Evolutionary conservation across 2,113 vertebrate species (phyloP), one percentile per base, ranked within the genome.

Genomic region (Xiphophorus hellerii): DNA sequence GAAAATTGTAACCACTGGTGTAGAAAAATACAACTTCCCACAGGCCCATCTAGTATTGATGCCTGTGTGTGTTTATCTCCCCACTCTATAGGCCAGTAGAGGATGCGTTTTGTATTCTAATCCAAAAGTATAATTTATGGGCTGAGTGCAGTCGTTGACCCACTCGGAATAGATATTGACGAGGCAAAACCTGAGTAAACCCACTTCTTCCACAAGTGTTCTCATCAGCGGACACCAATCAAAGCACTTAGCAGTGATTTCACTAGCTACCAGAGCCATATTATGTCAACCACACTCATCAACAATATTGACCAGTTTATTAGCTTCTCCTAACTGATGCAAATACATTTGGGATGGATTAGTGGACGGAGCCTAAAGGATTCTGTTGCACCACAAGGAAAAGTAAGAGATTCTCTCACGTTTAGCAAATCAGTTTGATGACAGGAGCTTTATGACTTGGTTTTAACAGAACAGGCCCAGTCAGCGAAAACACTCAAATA

Each of bases 241-340:
- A 39, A 54, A 76, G 58, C 68, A 54, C 67, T 37, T 61, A 20
- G 13, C 37, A 62, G 71, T 4, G 69, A 77, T 88, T 83, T 77
- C 8, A 31, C 12, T 1, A 20, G 69, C 75, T 68, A 62, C 60
- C 51, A 13, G 67, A 69, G 73, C 83, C 62, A 76, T 42, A 62
- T 62, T 37, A 7, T 58, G 37, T 64, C 60, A 68, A 58, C 77
- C 42, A 58, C 81, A 70, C 79, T 73, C 74, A 61, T 83, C 73
- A 73, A 35, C 54, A 33, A 22, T 73, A 87, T 88, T 65, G 82
- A 88, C 58, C 33, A 8, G 44, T 76, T 89, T 87, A 85, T 89
- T 88, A 87, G 78, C 77, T 74, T 60, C 74, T 44, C 33, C 62
- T 89, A 79, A 83, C 71, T 82, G 80, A 85, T 69, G 69, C 61